phyloP scores from a whole-genome alignment of 2,113 vertebrate species.

The Corythoichthys haematopterus region DNA sequence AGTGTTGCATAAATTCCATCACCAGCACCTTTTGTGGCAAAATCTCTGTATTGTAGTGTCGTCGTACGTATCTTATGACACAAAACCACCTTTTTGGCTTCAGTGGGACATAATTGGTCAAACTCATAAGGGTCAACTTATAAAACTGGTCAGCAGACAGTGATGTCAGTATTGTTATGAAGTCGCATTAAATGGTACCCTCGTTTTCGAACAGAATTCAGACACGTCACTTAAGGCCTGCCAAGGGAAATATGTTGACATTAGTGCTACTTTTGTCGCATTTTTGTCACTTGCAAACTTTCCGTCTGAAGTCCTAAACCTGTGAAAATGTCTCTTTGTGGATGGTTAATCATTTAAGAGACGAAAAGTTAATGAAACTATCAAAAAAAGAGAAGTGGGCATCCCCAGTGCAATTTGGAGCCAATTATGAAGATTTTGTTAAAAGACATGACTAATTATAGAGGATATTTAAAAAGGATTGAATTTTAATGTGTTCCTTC shows the following conservation, averaged over 20 bases:
- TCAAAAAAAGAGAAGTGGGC: constrained; percentile 71
- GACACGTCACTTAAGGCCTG: constrained; percentile 48
- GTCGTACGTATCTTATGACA: not conserved
- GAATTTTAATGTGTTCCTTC: constrained; percentile 75
- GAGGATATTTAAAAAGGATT: constrained; percentile 76
- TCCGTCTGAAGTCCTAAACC: constrained; percentile 4
- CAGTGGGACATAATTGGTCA: constrained; percentile 77
- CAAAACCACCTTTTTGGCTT: constrained; percentile 64
- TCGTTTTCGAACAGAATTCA: constrained; percentile 35
- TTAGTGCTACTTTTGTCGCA: constrained; percentile 38
- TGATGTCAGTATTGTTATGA: constrained; percentile 66
- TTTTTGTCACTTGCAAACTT: constrained; percentile 13
- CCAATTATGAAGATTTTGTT: constrained; percentile 78
- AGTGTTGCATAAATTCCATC: not conserved
- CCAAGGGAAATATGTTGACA: constrained; percentile 34
- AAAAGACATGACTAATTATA: constrained; percentile 83
- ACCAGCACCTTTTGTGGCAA: not conserved
- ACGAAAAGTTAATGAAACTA: constrained; percentile 70
- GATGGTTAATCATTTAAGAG: constrained; percentile 75
- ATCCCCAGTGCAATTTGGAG: constrained; percentile 71
- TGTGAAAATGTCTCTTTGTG: constrained; percentile 32
- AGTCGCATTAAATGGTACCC: constrained; percentile 44
- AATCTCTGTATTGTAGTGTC: not conserved
- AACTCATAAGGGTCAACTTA: constrained; percentile 76
- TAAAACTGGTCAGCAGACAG: constrained; percentile 71